Percentiles rank a stretch among this genome's conserved stretches.
These are phyloP conservation scores for Microcebus murinus DNA, from an alignment of 2,113 vertebrate species.

Conservation along the genomic window DNA sequence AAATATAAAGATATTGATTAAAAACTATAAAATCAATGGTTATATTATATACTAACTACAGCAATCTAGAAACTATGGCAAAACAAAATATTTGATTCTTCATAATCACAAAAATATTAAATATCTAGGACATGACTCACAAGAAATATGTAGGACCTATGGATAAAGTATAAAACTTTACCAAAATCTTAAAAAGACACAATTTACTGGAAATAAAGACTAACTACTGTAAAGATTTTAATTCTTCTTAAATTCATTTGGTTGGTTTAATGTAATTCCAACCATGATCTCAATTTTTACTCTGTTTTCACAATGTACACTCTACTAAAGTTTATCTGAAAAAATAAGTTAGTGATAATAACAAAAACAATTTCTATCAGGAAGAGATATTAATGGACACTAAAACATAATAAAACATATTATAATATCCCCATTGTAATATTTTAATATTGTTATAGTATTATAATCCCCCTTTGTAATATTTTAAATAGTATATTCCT, in stretches of 20 bases:
- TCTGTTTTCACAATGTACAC: not conserved
- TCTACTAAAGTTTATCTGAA: not conserved
- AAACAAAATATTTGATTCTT: not conserved
- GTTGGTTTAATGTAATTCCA: not conserved
- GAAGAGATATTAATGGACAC: not conserved
- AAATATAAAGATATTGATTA: not conserved
- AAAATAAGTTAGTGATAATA: not conserved
- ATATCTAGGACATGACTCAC: not conserved
- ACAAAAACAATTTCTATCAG: not conserved
- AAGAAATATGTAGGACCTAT: not conserved
- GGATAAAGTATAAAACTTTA: not conserved
- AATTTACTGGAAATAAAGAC: not conserved
- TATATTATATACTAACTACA: not conserved
- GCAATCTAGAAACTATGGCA: not conserved
- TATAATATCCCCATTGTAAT: not conserved
- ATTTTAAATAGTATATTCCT: not conserved
- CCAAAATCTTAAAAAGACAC: not conserved
- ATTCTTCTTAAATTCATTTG: not conserved
- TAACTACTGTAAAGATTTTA: not conserved
- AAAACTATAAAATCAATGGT: not conserved
- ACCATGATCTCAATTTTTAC: not conserved
- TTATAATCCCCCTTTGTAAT: not conserved
- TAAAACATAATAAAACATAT: conserved; percentile 18
- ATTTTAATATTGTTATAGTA: not conserved
- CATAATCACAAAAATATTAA: not conserved